Percentiles rank a stretch among this genome's conserved stretches.
Conservation (phyloP, 35 echinoderm and acorn worm species). For the Ophioderma brevispina region DNA sequence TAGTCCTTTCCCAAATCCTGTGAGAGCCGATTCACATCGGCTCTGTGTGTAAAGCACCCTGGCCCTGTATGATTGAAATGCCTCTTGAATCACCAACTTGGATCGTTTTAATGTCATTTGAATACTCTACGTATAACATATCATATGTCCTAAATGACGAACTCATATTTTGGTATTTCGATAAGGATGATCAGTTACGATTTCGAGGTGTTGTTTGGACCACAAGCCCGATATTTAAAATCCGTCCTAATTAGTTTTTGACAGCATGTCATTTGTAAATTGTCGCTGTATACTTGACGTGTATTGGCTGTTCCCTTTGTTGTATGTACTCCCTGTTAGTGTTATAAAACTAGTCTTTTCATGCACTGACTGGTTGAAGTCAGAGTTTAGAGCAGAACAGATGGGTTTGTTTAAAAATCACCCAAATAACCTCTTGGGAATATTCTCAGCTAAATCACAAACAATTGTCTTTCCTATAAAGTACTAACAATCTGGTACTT, state of each 20-base stretch:
- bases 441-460: too few species aligned
- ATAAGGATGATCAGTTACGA: background rate
- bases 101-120: background rate
- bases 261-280: slow-evolving; percentile 32
- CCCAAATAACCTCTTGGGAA: too few species aligned
- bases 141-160: background rate
- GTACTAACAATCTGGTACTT: too few species aligned
- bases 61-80: too few species aligned
- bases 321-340: background rate
- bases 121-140: background rate
- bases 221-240: background rate
- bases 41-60: background rate
- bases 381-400: too few species aligned
- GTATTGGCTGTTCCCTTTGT: background rate
- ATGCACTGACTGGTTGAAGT: too few species aligned
- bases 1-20: background rate
- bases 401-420: too few species aligned
- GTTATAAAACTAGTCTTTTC: too few species aligned
- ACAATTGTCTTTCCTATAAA: too few species aligned
- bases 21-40: background rate
- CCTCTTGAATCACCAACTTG: background rate
- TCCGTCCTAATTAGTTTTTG: slow-evolving; percentile 19
- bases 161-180: background rate
- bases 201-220: background rate
- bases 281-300: slow-evolving; percentile 5